phyloP scores from a whole-genome alignment of 2,113 vertebrate genomes.

The Periophthalmus modestus region DNA sequence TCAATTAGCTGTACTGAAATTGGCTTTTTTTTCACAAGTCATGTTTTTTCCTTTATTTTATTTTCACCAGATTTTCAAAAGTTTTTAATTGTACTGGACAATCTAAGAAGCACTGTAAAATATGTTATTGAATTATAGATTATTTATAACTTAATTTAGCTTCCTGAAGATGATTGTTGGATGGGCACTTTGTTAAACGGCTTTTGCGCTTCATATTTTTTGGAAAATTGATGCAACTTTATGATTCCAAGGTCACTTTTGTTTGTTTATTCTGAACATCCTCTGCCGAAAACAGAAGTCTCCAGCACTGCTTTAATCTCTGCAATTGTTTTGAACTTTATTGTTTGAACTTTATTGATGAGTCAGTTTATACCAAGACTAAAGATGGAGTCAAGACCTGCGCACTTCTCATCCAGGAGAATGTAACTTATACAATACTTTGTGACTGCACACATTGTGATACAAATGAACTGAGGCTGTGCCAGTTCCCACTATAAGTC shows the following conservation, averaged over 20 bases:
- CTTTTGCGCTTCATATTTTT: constrained; percentile 9
- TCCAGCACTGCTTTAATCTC: constrained; percentile 18
- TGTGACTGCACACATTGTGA: constrained; percentile 17
- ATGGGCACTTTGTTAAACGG: constrained; percentile 17
- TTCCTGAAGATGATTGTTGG: constrained; percentile 6
- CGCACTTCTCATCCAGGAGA: neutral
- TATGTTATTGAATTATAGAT: neutral
- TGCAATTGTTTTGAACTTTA: constrained; percentile 34
- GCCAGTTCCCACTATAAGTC: neutral
- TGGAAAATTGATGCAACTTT: constrained; percentile 19
- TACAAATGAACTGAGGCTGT: constrained; percentile 11
- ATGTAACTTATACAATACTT: neutral
- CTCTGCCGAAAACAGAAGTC: constrained; percentile 7
- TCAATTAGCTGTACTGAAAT: too few relatives aligned
- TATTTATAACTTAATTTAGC: neutral
- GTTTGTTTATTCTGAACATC: constrained; percentile 10
- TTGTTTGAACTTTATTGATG: constrained; percentile 56
- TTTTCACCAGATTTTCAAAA: neutral
- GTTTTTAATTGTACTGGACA: neutral
- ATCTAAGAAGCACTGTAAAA: neutral
- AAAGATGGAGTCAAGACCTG: neutral
- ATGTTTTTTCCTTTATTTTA: neutral
- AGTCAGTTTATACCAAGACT: constrained; percentile 10
- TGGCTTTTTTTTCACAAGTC: neutral
- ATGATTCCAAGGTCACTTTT: constrained; percentile 32